Base-by-base conservation (phyloP, 2,797 vertebrate species). In the Macropodus opercularis region DNA sequence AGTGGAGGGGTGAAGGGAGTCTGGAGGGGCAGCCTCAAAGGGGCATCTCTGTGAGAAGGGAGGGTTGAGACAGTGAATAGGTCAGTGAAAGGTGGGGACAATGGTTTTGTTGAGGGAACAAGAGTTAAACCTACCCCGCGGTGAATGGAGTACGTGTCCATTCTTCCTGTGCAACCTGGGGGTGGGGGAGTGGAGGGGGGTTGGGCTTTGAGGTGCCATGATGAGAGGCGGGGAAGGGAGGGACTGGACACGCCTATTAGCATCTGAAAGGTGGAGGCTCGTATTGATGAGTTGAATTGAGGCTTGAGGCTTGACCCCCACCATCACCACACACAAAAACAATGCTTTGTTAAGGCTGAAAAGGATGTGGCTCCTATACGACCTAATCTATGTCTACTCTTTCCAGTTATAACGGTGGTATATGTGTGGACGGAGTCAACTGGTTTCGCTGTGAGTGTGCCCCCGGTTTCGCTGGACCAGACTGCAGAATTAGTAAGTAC, bases 401-500 rank as follows among this genome's bases (percentile, higher is more conserved):
- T n/a, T 38, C 27, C 89, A 99, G 98, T 84, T 99, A 98, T 87
- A 99, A 99, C 0, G 96, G 98, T 0, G 98, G 95, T 10, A 94
- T 98, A 89, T 99, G 98, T 10, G 94, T 98, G 3, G 98, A 99
- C 0, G 98, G 96, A 2, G 87, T 98, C 84, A 99, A 99, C 90
- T 99, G 97, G 97, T 99, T 98, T 81, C 94, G 96, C n/a, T 99
- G 98, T 3, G 95, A 98, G 80, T 99, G 98, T 0, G 95, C 97
- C 0, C 95, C 96, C 0, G 98, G 98, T 8, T 99, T 99, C 13
- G 96, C 96, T 0, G 98, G 98, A 27, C 98, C 98, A 0, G 97
- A 99, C 91, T 99, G 98, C 81, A 92, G 98, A 85, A 99, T 99
- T 81, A 99, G 98, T 99, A 91, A 98, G 98, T 94, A n/a, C n/a